Percentiles rank a stretch among this genome's conserved stretches.
phyloP scores from a whole-genome alignment of 53 echinoderm and acorn worm species.

The Antedon mediterranea region DNA sequence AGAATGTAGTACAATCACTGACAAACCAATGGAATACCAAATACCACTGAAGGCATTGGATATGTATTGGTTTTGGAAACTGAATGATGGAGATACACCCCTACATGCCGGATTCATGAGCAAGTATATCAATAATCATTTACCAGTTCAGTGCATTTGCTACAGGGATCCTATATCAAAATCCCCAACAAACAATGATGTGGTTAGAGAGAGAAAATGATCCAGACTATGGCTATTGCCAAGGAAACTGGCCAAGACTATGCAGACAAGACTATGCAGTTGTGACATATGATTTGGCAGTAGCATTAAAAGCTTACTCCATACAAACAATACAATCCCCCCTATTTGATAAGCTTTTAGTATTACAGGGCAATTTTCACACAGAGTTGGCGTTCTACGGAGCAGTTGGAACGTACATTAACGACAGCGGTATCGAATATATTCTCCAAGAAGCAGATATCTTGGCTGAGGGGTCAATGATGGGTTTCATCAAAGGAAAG shows the following conservation, averaged over 20 bases:
- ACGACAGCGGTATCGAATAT: constrained; percentile 16
- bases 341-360: constrained; percentile 12
- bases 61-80: too few relatives aligned
- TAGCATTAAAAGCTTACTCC: constrained; percentile 24
- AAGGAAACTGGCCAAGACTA: constrained; percentile 24
- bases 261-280: too few relatives aligned
- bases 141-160: too few relatives aligned
- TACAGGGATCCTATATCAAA: too few relatives aligned
- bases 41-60: too few relatives aligned
- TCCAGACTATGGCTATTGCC: constrained; percentile 30
- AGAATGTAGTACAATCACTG: too few relatives aligned
- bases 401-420: constrained; percentile 24
- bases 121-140: too few relatives aligned
- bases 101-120: too few relatives aligned
- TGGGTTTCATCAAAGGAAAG: constrained; percentile 36
- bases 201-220: too few relatives aligned
- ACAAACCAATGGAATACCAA: too few relatives aligned
- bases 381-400: constrained; percentile 39
- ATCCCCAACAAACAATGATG: too few relatives aligned
- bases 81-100: too few relatives aligned
- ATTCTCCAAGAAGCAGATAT: constrained; percentile 18
- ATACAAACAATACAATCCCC: constrained; percentile 19
- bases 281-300: constrained; percentile 27
- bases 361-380: constrained; percentile 23
- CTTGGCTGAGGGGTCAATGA: constrained; percentile 23